A percentile compares a stretch with the other conserved stretches of the same genome.
These are phyloP conservation scores for Palythoa heliodiscus DNA, from an alignment of 92 coral and sea anemone species.

Conservation along the genomic window DNA sequence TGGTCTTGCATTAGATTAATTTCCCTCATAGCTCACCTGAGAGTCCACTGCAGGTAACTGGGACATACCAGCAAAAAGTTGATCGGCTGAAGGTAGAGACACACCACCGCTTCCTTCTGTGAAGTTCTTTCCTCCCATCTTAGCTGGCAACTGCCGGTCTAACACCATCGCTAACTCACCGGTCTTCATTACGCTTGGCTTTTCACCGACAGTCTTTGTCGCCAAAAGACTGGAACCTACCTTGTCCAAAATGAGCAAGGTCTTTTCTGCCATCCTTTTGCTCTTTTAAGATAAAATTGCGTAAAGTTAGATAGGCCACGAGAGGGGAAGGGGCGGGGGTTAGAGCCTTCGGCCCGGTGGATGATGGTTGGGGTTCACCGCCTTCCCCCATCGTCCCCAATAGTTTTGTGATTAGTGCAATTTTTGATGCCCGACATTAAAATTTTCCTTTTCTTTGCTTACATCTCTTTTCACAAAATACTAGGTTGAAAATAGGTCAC, in stretches of 20 bases:
- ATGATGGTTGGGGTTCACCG: too few species aligned
- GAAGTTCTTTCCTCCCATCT: constrained; percentile 82
- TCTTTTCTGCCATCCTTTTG: constrained; percentile 69
- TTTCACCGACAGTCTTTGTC: constrained; percentile 74
- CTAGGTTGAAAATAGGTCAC: too few species aligned
- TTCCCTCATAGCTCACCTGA: constrained; percentile 49
- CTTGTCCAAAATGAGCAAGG: constrained; percentile 62
- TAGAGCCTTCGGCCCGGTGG: too few species aligned
- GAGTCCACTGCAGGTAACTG: constrained; percentile 68
- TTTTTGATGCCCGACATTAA: too few species aligned
- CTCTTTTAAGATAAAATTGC: constrained; percentile 33
- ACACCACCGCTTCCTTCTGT: constrained; percentile 70
- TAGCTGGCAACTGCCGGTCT: constrained; percentile 77
- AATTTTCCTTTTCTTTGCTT: too few species aligned
- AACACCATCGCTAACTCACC: constrained; percentile 61
- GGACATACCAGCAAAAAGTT: constrained; percentile 58
- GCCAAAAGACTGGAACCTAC: constrained; percentile 67
- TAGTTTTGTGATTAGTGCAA: too few species aligned
- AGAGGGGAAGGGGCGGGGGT: not conserved
- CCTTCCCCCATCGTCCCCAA: too few species aligned
- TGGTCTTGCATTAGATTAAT: not conserved
- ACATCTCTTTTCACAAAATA: too few species aligned
- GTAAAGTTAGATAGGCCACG: not conserved
- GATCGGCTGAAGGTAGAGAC: constrained; percentile 70
- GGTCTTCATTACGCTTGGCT: constrained; percentile 75